A percentile compares a stretch with the other conserved stretches of the same genome.
These are phyloP conservation scores for Sigmodon hispidus DNA, from an alignment of 2,113 vertebrate species.

Conservation along the genomic window DNA sequence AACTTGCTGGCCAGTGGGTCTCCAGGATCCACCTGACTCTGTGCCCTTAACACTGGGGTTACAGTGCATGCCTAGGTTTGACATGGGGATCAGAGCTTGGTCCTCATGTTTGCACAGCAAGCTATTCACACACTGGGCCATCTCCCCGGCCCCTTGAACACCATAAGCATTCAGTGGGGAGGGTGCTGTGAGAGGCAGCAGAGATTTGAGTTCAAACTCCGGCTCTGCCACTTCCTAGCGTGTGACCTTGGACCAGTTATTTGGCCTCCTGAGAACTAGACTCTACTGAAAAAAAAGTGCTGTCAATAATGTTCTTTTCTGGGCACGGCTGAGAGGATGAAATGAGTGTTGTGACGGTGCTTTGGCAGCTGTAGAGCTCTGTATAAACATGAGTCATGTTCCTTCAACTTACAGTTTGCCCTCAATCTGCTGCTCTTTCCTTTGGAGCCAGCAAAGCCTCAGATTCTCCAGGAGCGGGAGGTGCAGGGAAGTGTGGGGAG, in stretches of 20 bases:
- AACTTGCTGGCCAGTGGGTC: not conserved
- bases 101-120: not conserved
- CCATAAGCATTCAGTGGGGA: not conserved
- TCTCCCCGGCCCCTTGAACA: slow-evolving; percentile 33
- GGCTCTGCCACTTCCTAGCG: slow-evolving; percentile 14
- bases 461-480: not conserved
- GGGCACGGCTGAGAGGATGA: not conserved
- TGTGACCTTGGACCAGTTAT: not conserved
- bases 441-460: not conserved
- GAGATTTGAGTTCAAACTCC: slow-evolving; percentile 34
- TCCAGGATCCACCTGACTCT: not conserved
- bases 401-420: slow-evolving; percentile 11
- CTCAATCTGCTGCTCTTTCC: slow-evolving; percentile 14
- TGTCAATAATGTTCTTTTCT: slow-evolving; percentile 47
- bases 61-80: not conserved
- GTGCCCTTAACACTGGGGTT: not conserved
- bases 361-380: slow-evolving; percentile 41
- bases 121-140: not conserved
- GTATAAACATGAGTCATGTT: slow-evolving; percentile 57
- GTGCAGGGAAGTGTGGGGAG: not conserved
- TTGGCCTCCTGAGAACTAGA: not conserved
- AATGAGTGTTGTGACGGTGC: not conserved
- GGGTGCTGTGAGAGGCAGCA: not conserved
- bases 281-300: not conserved
- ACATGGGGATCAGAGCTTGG: not conserved